phyloP scores from a whole-genome alignment of 2,888 invertebrate genomes.

The Aphodius granarius region DNA sequence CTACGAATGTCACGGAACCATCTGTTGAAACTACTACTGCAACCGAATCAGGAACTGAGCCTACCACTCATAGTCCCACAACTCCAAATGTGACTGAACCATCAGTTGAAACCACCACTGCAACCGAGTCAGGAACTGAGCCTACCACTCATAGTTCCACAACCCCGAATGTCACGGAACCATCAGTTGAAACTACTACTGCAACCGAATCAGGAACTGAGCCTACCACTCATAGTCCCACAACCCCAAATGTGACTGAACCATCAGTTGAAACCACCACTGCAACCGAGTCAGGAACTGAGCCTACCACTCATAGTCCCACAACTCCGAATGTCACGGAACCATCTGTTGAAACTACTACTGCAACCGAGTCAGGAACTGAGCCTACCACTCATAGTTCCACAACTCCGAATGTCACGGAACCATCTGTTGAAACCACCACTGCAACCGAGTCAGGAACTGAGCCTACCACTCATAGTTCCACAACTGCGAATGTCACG shows the following conservation, averaged over 20 bases:
- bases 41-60: not conserved
- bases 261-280: not conserved
- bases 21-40: not conserved
- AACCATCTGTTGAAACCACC: not conserved
- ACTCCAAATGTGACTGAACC: not conserved
- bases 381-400: not conserved
- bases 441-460: not conserved
- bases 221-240: not conserved
- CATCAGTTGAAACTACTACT: not conserved
- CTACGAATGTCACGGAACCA: not conserved
- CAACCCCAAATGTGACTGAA: not conserved
- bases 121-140: not conserved
- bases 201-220: not conserved
- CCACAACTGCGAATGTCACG: not conserved
- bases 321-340: not conserved
- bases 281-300: not conserved
- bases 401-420: not conserved
- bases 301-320: not conserved
- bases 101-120: not conserved
- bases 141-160: not conserved
- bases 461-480: too few relatives aligned
- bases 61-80: not conserved
- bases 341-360: not conserved
- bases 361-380: not conserved
- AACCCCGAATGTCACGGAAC: not conserved